Evolutionary conservation across 2,113 vertebrate species (phyloP), one percentile per base, ranked within the genome.

Genomic region (Nyctereutes procyonoides): DNA sequence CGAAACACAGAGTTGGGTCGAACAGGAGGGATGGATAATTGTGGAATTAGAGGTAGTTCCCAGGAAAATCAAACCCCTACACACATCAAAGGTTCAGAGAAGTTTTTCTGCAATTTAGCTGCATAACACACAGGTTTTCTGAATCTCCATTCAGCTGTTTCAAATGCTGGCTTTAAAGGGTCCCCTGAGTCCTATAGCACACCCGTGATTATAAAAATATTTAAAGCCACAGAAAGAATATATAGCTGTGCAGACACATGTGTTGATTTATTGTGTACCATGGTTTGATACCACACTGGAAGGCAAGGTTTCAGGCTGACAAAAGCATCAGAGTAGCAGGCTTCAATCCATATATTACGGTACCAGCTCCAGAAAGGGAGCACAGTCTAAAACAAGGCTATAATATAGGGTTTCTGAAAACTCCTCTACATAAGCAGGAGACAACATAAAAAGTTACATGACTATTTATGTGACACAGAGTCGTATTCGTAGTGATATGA

Each of bases 211-310:
- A 98, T 98, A 98, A 98, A 98, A 98, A 98, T 98, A 98, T 98
- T 98, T 98, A 98, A 99, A 98, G 96, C 97, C 98, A 98, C 96
- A 97, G 96, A 97, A 97, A 97, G 97, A 97, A 98, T 98, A 98
- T 98, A 98, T 28, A 67, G 97, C 95, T 90, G 87, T 38, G 79
- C 93, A 98, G 98, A 97, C 96, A 93, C 96, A 62, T 76, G 89
- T 93, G 96, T 97, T 98, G 98, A 99, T 98, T 98, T 98, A 98
- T 88, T 38, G 89, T 43, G 69, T 79, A 32, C 81, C 71, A 22
- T 90, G 90, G 96, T 98, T 96, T 98, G 98, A 97, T 92, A 80
- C 97, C 97, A 96, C 82, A 97, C 98, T 98, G 98, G 96, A 98
- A 98, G 96, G 96, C 97, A 97, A 98, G 98, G 97, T 97, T 98